These are phyloP conservation scores for Himalopsyche japonica DNA, from an alignment of 2,888 invertebrate genomes.

Conservation along the genomic window DNA sequence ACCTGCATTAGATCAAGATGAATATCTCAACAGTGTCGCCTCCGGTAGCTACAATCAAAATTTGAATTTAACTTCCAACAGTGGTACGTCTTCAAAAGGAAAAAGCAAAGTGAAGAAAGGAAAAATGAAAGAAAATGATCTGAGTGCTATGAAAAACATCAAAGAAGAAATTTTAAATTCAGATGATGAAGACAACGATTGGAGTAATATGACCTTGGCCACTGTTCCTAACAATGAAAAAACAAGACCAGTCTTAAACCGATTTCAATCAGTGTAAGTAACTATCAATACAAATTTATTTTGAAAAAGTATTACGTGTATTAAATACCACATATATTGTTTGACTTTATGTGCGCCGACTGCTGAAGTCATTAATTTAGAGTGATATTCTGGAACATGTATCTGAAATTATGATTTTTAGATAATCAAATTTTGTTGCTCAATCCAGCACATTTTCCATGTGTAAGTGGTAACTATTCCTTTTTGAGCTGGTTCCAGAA, in stretches of 20 bases:
- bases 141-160: conserved; percentile 43
- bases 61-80: conserved; percentile 54
- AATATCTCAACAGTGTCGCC: conserved; percentile 23
- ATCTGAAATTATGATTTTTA: too few species aligned
- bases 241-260: conserved; percentile 51
- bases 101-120: conserved; percentile 44
- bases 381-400: too few species aligned
- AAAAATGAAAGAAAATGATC: conserved; percentile 34
- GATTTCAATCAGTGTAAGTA: conserved; percentile 56
- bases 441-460: too few species aligned
- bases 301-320: too few species aligned
- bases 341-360: too few species aligned
- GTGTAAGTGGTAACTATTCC: too few species aligned
- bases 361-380: too few species aligned
- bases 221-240: conserved; percentile 47
- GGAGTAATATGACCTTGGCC: conserved; percentile 57
- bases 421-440: too few species aligned
- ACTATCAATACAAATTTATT: conserved; percentile 40
- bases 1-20: conserved; percentile 1
- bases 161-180: conserved; percentile 52
- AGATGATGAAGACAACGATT: conserved; percentile 50
- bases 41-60: conserved; percentile 43
- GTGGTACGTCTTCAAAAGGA: conserved; percentile 46
- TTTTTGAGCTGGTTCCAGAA: too few species aligned
- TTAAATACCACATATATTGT: too few species aligned